Base-by-base conservation (phyloP, 2,113 vertebrate genomes). In the Phalacrocorax pelagicus region DNA sequence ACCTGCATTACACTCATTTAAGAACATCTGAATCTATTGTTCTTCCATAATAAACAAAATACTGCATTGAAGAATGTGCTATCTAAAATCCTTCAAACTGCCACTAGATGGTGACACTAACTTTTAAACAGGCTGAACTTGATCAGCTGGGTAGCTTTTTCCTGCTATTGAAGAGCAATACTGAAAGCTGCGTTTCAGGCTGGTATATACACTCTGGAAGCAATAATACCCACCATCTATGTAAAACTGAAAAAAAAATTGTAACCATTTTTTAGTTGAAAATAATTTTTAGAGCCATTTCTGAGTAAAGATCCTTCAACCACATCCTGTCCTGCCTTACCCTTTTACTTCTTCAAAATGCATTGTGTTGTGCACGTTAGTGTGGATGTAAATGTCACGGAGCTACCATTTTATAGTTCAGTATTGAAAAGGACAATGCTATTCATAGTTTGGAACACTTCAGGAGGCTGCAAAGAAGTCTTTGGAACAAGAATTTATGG, bases 21-120 rank as follows among this genome's bases (percentile, higher is more conserved):
- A 36, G 36, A 36, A 36, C 36, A 0, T 52, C 38, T 3, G 9
- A 61, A 36, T 44, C 5, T 19, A 6, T 26, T 18, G 7, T 10
- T 79, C 10, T 79, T 62, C 15, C 5, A 3, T 5, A 42, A 20
- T 21, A n/a, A 87, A 46, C 15, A 15, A 9, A 49, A 24, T 4
- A 12, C 12, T 42, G 34, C 23, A 9, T 7, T 73, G 59, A n/a
- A 23, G 18, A 57, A 38, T 6, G 32, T 13, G 18, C 12, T 42
- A 7, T 12, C 27, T 57, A 24, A 78, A 52, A 29, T 90, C 12
- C 38, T 62, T 49, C 34, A 8, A 27, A 26, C 9, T 44, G 51
- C 70, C 97, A 63, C 80, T 93, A 97, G 97, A 91, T 97, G 97
- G 92, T 78, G 81, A 49, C 62, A 67, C 20, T 36, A 51, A 79